Percentiles rank a stretch among this genome's conserved stretches.
These are phyloP conservation scores for Meriones unguiculatus DNA, from an alignment of 2,113 vertebrate genomes.

Conservation along the genomic window DNA sequence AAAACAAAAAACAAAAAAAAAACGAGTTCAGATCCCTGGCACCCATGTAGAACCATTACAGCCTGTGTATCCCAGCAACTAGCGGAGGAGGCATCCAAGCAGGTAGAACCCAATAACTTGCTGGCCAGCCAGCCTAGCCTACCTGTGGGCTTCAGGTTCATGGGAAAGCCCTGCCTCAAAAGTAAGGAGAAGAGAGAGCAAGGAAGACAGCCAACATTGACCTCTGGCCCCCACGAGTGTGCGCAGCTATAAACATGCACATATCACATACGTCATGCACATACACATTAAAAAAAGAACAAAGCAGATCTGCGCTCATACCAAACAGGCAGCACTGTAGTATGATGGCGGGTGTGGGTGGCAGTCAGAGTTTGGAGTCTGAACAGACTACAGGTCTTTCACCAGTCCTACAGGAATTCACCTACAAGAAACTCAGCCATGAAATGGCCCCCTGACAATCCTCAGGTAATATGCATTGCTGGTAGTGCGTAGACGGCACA, in stretches of 20 bases:
- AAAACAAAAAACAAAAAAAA: neutral
- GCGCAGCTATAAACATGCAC: neutral
- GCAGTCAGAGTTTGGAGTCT: neutral
- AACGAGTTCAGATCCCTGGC: neutral
- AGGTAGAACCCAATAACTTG: neutral
- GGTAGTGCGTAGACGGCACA: neutral
- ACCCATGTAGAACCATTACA: neutral
- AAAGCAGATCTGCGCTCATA: neutral
- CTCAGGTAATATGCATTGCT: neutral
- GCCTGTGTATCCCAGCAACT: neutral
- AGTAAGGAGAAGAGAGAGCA: no score
- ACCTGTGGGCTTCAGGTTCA: no score
- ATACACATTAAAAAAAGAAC: neutral
- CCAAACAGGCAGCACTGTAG: neutral
- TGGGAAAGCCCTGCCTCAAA: neutral
- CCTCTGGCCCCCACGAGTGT: neutral
- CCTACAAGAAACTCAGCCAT: neutral
- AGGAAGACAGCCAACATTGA: neutral
- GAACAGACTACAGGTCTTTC: neutral
- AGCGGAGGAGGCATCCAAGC: neutral
- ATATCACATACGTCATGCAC: neutral
- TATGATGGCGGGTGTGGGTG: neutral
- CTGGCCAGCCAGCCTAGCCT: neutral
- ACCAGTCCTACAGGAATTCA: neutral
- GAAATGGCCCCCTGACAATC: neutral